Percentiles rank a stretch among this genome's conserved stretches.
phyloP scores from a whole-genome alignment of 2,888 invertebrate genomes.

The Andrena trimmerana region DNA sequence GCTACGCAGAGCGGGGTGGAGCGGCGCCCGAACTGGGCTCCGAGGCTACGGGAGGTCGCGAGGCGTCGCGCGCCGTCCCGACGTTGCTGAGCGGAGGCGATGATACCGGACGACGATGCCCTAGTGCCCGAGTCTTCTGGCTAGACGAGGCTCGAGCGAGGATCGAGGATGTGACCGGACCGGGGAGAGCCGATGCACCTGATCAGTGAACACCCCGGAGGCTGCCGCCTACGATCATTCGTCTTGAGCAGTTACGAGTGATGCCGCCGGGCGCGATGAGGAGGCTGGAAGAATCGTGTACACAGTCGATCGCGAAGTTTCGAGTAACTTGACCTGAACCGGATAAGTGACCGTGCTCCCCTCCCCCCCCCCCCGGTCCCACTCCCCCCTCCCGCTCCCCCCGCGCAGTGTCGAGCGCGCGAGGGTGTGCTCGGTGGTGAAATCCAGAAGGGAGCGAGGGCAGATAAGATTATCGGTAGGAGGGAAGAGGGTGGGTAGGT shows the following conservation, averaged over 20 bases:
- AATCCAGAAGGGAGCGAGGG: no score
- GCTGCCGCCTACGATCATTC: background rate
- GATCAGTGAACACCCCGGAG: background rate
- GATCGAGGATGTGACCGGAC: conserved; percentile 8
- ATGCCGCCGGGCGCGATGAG: background rate
- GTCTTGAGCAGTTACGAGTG: background rate
- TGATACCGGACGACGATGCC: conserved; percentile 39
- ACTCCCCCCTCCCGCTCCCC: no score
- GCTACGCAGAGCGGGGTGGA: conserved; percentile 45
- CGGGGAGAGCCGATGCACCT: no score
- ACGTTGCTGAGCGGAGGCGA: conserved; percentile 40
- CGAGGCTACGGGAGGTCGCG: conserved; percentile 33
- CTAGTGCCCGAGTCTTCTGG: conserved; percentile 42
- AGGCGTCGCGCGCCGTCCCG: conserved; percentile 54
- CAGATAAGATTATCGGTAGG: background rate
- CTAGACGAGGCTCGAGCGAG: background rate
- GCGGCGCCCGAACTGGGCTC: conserved; percentile 42
- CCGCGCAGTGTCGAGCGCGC: no score
- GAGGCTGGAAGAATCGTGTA: background rate
- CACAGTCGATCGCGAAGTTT: background rate
- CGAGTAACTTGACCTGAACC: conserved; percentile 23
- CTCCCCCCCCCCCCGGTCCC: no score
- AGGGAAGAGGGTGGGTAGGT: background rate
- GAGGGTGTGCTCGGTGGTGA: no score
- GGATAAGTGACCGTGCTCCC: background rate